phyloP scores from a whole-genome alignment of 2,888 invertebrate genomes.

The Drosophila flavopinicola region DNA sequence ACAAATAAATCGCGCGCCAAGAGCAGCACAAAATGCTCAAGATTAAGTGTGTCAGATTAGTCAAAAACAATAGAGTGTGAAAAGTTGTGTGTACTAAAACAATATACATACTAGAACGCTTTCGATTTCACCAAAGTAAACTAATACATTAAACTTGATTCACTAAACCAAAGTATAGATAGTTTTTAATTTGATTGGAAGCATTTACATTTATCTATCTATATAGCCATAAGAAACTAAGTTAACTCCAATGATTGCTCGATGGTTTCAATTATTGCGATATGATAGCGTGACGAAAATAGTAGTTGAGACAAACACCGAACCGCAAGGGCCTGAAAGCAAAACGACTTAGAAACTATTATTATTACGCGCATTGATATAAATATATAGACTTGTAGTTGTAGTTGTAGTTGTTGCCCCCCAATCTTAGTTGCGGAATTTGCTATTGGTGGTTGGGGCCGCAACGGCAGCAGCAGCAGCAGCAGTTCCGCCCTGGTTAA shows the following conservation, averaged over 20 bases:
- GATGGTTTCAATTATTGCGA: slow-evolving; percentile 21
- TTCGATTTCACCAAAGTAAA: not conserved
- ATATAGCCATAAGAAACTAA: not conserved
- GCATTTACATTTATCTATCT: slow-evolving; percentile 20
- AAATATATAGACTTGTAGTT: not conserved
- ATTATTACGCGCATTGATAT: slow-evolving; percentile 9
- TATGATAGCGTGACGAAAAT: slow-evolving; percentile 27
- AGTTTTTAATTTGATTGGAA: slow-evolving; percentile 4
- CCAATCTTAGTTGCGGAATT: slow-evolving; percentile 56
- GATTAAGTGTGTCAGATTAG: not conserved
- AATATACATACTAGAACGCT: not conserved
- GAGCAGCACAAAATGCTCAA: too few species aligned
- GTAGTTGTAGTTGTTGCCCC: slow-evolving; percentile 4
- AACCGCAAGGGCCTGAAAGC: not conserved
- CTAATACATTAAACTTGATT: slow-evolving; percentile 5
- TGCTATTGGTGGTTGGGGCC: slow-evolving; percentile 24
- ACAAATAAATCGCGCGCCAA: not conserved
- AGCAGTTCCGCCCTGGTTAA: slow-evolving; percentile 71
- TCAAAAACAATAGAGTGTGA: not conserved
- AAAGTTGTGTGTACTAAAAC: not conserved
- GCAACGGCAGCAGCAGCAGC: slow-evolving; percentile 10
- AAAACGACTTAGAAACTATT: slow-evolving; percentile 21
- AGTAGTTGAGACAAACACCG: slow-evolving; percentile 7
- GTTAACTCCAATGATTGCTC: slow-evolving; percentile 12
- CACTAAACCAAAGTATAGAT: not conserved